Conservation (phyloP, 2,797 vertebrate species). For the Euthynnus affinis region DNA sequence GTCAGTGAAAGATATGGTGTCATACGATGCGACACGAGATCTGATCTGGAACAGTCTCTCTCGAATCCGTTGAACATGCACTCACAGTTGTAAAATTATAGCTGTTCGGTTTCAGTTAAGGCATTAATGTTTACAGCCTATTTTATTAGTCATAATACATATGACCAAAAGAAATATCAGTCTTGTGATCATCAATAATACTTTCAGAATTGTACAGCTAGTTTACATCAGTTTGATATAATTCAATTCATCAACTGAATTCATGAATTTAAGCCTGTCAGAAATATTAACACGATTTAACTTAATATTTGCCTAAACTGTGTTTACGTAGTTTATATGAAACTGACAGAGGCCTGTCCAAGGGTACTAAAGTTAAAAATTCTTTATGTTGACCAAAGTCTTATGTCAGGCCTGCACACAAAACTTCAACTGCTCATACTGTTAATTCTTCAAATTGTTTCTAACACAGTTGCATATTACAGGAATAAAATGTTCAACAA, state of each 20-base stretch:
- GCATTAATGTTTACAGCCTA: neutral
- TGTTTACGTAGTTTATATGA: neutral
- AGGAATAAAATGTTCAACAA: neutral
- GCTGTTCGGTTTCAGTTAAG: neutral
- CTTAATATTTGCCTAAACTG: too few relatives aligned
- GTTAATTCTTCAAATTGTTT: neutral
- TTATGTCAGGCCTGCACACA: neutral
- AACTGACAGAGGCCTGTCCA: slow-evolving; percentile 12
- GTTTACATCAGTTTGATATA: neutral
- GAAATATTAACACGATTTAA: neutral
- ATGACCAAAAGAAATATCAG: neutral
- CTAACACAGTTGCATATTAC: neutral
- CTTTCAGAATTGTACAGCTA: neutral
- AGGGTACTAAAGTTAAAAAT: neutral
- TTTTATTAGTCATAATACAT: neutral
- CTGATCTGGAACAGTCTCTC: neutral
- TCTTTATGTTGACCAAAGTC: neutral
- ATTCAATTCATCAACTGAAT: too few relatives aligned
- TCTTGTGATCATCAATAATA: neutral
- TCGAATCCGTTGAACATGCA: neutral
- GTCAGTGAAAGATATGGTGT: slow-evolving; percentile 17
- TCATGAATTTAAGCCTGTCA: neutral
- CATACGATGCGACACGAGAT: neutral
- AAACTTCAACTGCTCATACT: neutral
- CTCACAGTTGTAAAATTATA: slow-evolving; percentile 7